Evolutionary conservation across 2,113 vertebrate genomes (phyloP), one percentile per base, ranked within the genome.

Genomic region (Sphaerodactylus townsendi): DNA sequence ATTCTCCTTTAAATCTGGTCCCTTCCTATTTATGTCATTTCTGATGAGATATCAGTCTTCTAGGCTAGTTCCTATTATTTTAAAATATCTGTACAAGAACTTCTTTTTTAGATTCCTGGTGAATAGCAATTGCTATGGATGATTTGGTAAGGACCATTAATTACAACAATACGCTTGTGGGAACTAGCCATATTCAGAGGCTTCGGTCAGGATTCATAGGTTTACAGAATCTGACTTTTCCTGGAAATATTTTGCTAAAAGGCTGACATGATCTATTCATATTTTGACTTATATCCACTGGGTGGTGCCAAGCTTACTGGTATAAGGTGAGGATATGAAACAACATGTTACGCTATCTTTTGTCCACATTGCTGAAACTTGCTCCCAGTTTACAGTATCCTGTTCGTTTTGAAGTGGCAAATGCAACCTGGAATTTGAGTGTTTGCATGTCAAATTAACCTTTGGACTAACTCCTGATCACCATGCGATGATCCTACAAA

Each of bases 261-360:
- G 33, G n/a, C 7, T 50, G 28, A n/a, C 35, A 46, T 62, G 17
- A 10, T 0, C 0, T 0, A 10, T 65, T 46, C 15, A 62, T 1
- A 1, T 68, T 41, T 66, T 0, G 0, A 70, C 5, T 59, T 37
- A 35, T 37, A 75, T 68, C 82, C 2, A 4, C 53, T 21, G 13
- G 21, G 56, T n/a, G 33, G 23, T 79, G 21, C 48, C 39, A 71
- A n/a, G 37, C 17, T 53, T 70, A 69, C 19, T 17, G 33, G 30
- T 33, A 6, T 1, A 0, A 21, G 3, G 5, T 0, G 0, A 8
- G 39, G 23, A 73, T 5, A 33, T 1, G 68, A 70, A 81, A 71
- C 25, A 10, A 8, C 10, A 35, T 39, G 11, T 62, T 39, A 10
- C 10, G 39, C 35, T 48, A n/a, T n/a, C 6, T 4, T 44, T 62